Evolutionary conservation across 2,797 vertebrate species (phyloP).

Genomic region (Sphaeramia orbicularis): DNA sequence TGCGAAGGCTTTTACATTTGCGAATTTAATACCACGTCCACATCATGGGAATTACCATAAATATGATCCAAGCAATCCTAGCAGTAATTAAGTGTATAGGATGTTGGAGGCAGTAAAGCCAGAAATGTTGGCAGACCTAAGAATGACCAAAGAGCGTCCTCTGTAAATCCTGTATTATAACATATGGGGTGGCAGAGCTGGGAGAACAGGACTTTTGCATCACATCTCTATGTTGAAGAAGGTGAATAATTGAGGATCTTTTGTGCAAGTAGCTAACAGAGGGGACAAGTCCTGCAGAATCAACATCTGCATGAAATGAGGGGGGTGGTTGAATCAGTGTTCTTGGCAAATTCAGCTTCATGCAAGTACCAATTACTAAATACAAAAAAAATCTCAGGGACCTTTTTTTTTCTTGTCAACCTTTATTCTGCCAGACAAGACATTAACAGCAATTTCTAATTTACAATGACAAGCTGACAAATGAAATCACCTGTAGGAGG

Average conservation of each 20-base stretch:
- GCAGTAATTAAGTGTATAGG: constrained; percentile 19
- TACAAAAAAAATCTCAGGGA: no score
- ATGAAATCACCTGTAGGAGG: no score
- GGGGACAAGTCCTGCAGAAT: no score
- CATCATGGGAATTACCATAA: constrained; percentile 25
- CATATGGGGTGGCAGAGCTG: background rate
- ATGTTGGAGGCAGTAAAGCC: background rate
- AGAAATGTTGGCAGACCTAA: constrained; percentile 6
- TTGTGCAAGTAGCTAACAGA: constrained; percentile 10
- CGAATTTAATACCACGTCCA: constrained; percentile 15
- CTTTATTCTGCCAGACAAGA: no score
- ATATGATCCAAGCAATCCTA: background rate
- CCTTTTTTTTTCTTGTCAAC: no score
- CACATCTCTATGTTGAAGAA: background rate
- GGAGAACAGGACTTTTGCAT: background rate
- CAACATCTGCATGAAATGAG: no score
- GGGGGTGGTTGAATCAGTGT: no score
- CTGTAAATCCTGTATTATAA: constrained; percentile 8
- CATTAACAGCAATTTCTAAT: no score
- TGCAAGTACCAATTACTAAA: no score
- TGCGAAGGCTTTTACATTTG: background rate
- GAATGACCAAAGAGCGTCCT: constrained; percentile 3
- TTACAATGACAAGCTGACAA: no score
- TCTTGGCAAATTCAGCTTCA: no score
- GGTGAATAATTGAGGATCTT: constrained; percentile 8